Conservation (phyloP, 2,113 vertebrate species). For the Thamnaconus septentrionalis region DNA sequence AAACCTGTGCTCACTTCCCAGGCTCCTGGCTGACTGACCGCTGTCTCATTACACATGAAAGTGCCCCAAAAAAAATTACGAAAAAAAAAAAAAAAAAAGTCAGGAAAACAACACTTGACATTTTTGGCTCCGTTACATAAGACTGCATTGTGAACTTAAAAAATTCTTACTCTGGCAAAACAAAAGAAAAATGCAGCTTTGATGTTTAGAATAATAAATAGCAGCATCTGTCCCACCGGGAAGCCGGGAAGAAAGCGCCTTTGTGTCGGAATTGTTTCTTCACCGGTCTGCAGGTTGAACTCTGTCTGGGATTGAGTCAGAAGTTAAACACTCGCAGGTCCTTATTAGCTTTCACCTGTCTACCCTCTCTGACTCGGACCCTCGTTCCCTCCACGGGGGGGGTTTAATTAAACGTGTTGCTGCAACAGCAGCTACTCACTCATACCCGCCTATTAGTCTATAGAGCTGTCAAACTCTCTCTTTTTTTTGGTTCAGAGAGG, state of each 20-base stretch:
- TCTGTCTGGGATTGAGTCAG: conserved; percentile 34
- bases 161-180: conserved; percentile 40
- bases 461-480: conserved; percentile 21
- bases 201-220: conserved; percentile 77
- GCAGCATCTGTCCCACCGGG: conserved; percentile 57
- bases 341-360: conserved; percentile 52
- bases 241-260: conserved; percentile 55
- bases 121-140: conserved; percentile 64
- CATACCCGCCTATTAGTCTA: conserved; percentile 46
- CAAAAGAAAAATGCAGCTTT: conserved; percentile 71
- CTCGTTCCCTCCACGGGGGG: conserved; percentile 34
- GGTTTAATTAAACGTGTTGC: conserved; percentile 66
- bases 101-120: conserved; percentile 66
- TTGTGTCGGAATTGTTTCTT: conserved; percentile 65
- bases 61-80: conserved; percentile 20
- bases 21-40: conserved; percentile 58
- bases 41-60: conserved; percentile 73
- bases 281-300: conserved; percentile 37
- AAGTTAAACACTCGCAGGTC: conserved; percentile 22
- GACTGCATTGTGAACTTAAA: conserved; percentile 63
- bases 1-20: conserved; percentile 65
- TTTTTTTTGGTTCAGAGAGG: conserved; percentile 20
- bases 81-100: conserved; percentile 37
- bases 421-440: conserved; percentile 52
- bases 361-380: conserved; percentile 29